These are phyloP conservation scores for Sebastolobus altivelis DNA, from an alignment of 2,797 vertebrate genomes.

Conservation along the genomic window DNA sequence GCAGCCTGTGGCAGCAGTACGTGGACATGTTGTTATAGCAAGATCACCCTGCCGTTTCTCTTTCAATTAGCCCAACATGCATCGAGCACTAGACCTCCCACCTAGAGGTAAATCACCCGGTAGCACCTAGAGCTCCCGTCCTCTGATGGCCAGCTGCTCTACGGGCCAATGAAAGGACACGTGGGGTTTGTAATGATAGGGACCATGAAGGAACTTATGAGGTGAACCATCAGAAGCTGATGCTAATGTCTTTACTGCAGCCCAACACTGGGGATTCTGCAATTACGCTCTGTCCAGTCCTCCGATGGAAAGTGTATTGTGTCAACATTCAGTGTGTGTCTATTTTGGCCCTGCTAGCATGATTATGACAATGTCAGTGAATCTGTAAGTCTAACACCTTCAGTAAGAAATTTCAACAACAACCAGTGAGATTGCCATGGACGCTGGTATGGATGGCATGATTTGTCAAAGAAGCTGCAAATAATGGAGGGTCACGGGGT, in stretches of 20 bases:
- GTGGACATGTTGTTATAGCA: constrained; percentile 70
- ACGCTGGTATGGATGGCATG: background rate
- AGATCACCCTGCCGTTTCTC: constrained; percentile 72
- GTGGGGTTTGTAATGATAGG: constrained; percentile 33
- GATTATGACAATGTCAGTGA: background rate
- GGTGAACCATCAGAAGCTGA: constrained; percentile 61
- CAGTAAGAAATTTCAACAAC: background rate
- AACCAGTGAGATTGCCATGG: background rate
- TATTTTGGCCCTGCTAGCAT: background rate
- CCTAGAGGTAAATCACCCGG: constrained; percentile 75
- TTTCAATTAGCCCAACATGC: constrained; percentile 81
- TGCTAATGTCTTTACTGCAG: constrained; percentile 27
- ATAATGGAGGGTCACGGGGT: background rate
- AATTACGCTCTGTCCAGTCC: background rate
- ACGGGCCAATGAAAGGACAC: constrained; percentile 9
- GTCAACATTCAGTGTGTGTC: background rate
- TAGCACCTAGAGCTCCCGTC: constrained; percentile 25
- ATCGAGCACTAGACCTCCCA: constrained; percentile 41
- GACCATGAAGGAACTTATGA: constrained; percentile 40
- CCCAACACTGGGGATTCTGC: background rate
- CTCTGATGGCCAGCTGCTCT: constrained; percentile 66
- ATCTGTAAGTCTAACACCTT: background rate
- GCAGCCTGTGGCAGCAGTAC: constrained; percentile 37
- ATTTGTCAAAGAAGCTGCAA: background rate
- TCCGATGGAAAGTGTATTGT: background rate